Percentiles rank a stretch among this genome's conserved stretches.
phyloP scores from a whole-genome alignment of 1,140 invertebrate genomes.

The Hyposmocoma kahamanoa region DNA sequence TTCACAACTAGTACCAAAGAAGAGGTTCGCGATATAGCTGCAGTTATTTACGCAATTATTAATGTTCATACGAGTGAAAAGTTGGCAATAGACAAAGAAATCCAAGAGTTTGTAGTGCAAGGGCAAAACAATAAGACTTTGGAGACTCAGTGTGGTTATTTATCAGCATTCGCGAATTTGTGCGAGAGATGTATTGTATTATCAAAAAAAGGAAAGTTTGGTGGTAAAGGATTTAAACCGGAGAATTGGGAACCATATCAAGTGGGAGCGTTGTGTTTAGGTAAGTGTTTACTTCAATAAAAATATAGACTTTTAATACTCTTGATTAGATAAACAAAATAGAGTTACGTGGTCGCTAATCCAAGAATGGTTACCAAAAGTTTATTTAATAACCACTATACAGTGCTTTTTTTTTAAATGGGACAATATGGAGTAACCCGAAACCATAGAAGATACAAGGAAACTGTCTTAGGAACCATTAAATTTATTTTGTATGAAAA shows the following conservation, averaged over 20 bases:
- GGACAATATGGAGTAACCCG: no score
- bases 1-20: constrained; percentile 80
- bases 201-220: constrained; percentile 59
- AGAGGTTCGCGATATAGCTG: constrained; percentile 81
- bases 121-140: constrained; percentile 74
- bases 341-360: no score
- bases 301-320: no score
- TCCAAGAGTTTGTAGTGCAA: constrained; percentile 72
- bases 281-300: constrained; percentile 69
- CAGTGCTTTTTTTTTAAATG: no score
- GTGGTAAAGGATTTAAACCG: constrained; percentile 55
- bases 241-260: constrained; percentile 73
- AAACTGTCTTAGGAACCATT: no score
- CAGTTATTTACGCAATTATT: constrained; percentile 82
- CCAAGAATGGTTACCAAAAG: no score
- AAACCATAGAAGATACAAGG: no score
- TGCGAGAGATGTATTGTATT: constrained; percentile 78
- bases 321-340: no score
- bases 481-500: no score
- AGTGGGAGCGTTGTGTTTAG: constrained; percentile 73
- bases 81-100: constrained; percentile 73
- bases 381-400: no score
- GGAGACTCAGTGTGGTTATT: constrained; percentile 83
- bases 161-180: constrained; percentile 79
- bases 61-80: constrained; percentile 69